Evolutionary conservation across 2,113 vertebrate genomes (phyloP).

Genomic region (Colaptes auratus): DNA sequence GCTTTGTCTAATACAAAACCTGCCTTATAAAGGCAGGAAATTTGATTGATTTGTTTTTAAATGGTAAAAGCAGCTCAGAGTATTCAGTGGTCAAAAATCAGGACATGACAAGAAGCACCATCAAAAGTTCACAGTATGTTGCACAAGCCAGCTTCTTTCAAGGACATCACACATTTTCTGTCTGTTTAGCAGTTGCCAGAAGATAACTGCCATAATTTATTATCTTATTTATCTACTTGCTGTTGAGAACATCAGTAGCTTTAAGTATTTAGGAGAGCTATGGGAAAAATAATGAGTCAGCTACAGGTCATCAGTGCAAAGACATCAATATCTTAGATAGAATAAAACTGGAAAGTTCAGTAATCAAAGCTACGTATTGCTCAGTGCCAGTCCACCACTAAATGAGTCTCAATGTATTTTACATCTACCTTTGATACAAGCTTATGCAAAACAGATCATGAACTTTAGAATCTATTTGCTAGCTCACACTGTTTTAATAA

Average conservation of each 20-base stretch:
- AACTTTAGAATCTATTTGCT: not conserved
- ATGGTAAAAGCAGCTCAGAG: not conserved
- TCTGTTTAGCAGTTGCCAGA: constrained; percentile 13
- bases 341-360: constrained; percentile 18
- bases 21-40: not conserved
- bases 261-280: constrained; percentile 30
- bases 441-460: not conserved
- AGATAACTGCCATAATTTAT: constrained; percentile 48
- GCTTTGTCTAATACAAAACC: not conserved
- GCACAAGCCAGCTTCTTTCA: constrained; percentile 30
- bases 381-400: not conserved
- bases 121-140: not conserved
- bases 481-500: not conserved
- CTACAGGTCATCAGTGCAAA: constrained; percentile 10
- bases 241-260: constrained; percentile 40
- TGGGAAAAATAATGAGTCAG: constrained; percentile 55
- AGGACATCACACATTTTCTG: constrained; percentile 25
- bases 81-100: not conserved
- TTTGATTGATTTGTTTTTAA: not conserved
- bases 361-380: not conserved
- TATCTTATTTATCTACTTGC: constrained; percentile 44
- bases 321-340: not conserved
- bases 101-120: not conserved
- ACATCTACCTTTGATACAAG: not conserved
- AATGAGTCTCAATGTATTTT: constrained; percentile 3